These are phyloP conservation scores for Leptodirus hochenwartii DNA, from an alignment of 2,888 invertebrate species.

Conservation along the genomic window DNA sequence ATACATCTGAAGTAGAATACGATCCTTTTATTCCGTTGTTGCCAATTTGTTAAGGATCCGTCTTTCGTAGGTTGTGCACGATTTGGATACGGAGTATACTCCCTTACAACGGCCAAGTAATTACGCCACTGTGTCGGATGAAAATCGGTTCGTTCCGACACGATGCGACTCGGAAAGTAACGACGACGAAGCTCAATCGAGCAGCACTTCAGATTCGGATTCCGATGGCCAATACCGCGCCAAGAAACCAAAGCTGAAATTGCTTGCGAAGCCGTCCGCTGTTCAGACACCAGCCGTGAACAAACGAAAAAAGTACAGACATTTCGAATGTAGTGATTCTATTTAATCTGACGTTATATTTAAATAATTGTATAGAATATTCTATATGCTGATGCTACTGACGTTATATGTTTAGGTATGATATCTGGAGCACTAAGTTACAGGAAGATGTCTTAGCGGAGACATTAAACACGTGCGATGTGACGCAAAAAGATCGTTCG, in stretches of 20 bases:
- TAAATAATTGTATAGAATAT: no score
- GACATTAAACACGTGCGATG: constrained; percentile 60
- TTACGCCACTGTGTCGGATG: constrained; percentile 17
- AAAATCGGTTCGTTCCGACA: constrained; percentile 15
- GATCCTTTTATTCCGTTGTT: no score
- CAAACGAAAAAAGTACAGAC: constrained; percentile 44
- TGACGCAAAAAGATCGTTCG: constrained; percentile 45
- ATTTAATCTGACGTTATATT: no score
- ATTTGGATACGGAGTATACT: constrained; percentile 34
- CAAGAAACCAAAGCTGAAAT: constrained; percentile 35
- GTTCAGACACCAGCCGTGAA: constrained; percentile 23
- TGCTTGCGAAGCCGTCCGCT: constrained; percentile 19
- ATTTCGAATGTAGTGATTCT: no score
- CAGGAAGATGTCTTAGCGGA: constrained; percentile 67
- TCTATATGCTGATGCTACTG: no score
- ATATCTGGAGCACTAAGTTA: constrained; percentile 53
- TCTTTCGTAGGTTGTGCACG: constrained; percentile 18
- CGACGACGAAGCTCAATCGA: constrained; percentile 31
- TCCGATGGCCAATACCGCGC: constrained; percentile 30
- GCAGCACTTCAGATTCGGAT: constrained; percentile 26
- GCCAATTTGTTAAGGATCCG: background rate
- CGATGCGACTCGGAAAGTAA: constrained; percentile 22
- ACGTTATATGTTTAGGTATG: no score
- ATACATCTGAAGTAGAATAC: no score
- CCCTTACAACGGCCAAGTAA: constrained; percentile 37